Conservation (phyloP, 2,113 vertebrate species). For the Oxyura jamaicensis region DNA sequence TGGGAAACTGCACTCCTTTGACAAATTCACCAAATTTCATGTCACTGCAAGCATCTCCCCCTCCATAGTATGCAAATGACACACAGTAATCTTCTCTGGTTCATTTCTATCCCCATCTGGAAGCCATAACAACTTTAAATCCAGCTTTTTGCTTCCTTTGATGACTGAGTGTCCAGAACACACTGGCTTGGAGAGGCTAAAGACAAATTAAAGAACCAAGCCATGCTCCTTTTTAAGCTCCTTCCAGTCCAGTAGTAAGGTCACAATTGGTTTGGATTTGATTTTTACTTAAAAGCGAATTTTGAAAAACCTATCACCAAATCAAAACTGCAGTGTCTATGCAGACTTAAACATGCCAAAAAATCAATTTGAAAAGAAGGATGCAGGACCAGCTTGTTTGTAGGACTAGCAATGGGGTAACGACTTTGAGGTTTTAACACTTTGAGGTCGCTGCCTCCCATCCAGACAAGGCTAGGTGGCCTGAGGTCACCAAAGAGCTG, state of each 20-base stretch:
- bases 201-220: not conserved
- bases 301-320: not conserved
- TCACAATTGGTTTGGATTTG: not conserved
- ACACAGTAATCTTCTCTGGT: not conserved
- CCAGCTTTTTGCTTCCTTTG: not conserved
- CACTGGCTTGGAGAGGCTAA: not conserved
- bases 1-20: not conserved
- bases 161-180: not conserved
- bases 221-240: not conserved
- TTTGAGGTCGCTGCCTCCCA: not conserved
- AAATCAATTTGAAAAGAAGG: not conserved
- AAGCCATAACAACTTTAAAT: not conserved
- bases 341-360: not conserved
- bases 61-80: not conserved
- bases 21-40: not conserved
- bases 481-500: not conserved
- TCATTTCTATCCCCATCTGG: not conserved
- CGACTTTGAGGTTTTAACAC: not conserved
- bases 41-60: not conserved
- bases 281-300: not conserved
- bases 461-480: not conserved
- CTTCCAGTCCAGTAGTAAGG: not conserved
- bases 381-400: not conserved
- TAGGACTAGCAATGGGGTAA: not conserved
- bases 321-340: not conserved